Evolutionary conservation across 2,888 invertebrate genomes (phyloP).

Genomic region (Aromia moschata): DNA sequence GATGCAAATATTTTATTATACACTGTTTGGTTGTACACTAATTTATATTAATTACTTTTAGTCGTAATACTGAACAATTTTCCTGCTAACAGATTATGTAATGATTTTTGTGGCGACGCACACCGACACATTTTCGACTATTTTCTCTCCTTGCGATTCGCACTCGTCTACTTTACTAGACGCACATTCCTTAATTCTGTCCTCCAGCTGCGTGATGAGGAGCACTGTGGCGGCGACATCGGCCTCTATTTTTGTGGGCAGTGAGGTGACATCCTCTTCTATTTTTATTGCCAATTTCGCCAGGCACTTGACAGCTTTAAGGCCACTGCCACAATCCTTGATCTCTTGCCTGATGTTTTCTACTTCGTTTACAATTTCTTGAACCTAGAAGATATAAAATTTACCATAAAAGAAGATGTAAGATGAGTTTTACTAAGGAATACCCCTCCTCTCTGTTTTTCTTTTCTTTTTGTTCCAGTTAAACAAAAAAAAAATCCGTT

Average conservation of each 20-base stretch:
- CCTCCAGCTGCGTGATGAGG: constrained; percentile 12
- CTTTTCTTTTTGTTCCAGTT: no score
- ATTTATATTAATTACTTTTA: no score
- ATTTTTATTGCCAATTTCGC: constrained; percentile 26
- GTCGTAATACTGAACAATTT: no score
- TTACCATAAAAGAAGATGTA: neutral
- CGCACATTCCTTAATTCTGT: constrained; percentile 22
- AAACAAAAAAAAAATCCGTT: no score
- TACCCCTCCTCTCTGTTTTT: no score
- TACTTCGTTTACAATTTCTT: constrained; percentile 20
- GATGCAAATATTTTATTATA: no score
- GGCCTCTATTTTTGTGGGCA: constrained; percentile 22
- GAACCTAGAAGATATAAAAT: constrained; percentile 13
- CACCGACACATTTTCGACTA: constrained; percentile 10
- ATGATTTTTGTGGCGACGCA: constrained; percentile 22
- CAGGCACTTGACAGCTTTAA: constrained; percentile 26
- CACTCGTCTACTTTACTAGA: constrained; percentile 7
- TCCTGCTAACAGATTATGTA: neutral
- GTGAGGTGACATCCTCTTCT: constrained; percentile 19
- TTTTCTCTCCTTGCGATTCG: constrained; percentile 14
- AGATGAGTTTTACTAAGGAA: neutral
- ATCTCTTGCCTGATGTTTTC: constrained; percentile 32
- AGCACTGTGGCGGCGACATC: constrained; percentile 15
- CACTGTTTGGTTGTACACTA: no score
- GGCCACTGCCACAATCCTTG: constrained; percentile 27